phyloP scores from a whole-genome alignment of 2,888 invertebrate genomes.

The Hydraecia micacea region DNA sequence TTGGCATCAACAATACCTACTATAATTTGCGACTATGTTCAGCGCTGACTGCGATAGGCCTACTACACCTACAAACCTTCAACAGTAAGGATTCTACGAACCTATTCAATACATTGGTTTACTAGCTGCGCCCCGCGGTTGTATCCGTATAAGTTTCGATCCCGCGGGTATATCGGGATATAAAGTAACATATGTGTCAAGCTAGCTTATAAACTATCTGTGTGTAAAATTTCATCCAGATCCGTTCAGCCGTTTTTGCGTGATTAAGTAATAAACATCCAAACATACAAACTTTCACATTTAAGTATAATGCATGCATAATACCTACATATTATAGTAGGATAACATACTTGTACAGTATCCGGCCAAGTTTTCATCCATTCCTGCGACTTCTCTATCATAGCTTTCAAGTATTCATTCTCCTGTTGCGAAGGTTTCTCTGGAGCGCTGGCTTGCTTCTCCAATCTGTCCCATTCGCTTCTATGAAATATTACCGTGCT shows the following conservation, averaged over 20 bases:
- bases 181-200: too few species aligned
- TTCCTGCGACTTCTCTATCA: slow-evolving; percentile 75
- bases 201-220: too few species aligned
- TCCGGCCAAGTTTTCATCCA: slow-evolving; percentile 80
- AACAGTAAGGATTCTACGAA: not conserved
- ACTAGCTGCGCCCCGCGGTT: too few species aligned
- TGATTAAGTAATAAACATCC: too few species aligned
- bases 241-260: too few species aligned
- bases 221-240: too few species aligned
- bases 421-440: slow-evolving; percentile 46
- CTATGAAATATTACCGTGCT: slow-evolving; percentile 69
- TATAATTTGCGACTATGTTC: not conserved
- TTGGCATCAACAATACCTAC: not conserved
- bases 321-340: too few species aligned
- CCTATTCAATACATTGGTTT: too few species aligned
- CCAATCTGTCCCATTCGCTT: slow-evolving; percentile 77
- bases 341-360: slow-evolving; percentile 69
- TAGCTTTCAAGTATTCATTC: slow-evolving; percentile 69
- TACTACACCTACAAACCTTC: not conserved
- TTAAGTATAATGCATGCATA: too few species aligned
- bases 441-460: slow-evolving; percentile 61
- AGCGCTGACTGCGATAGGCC: not conserved
- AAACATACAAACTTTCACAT: too few species aligned
- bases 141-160: too few species aligned
- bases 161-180: too few species aligned